phyloP scores from a whole-genome alignment of 2,797 vertebrate species.

The Clamator glandarius region DNA sequence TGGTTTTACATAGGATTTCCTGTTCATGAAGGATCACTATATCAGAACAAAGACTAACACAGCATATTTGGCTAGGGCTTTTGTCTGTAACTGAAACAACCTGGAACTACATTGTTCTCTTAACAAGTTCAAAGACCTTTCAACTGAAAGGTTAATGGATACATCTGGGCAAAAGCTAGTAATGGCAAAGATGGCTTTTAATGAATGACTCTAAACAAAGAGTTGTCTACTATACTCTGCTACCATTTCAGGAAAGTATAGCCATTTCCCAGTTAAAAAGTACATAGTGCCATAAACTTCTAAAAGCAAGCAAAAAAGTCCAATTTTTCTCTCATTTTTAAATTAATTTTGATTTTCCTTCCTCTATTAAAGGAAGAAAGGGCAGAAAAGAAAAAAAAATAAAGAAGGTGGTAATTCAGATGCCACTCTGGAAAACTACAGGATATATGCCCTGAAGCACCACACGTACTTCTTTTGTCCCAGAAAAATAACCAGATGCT shows the following conservation, averaged over 20 bases:
- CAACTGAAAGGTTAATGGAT: background rate
- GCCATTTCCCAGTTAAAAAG: background rate
- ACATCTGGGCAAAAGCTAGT: background rate
- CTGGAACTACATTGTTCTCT: background rate
- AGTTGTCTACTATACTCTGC: background rate
- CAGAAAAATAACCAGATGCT: background rate
- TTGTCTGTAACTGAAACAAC: constrained; percentile 15
- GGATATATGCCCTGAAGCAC: background rate
- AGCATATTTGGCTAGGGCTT: background rate
- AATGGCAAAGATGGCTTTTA: background rate
- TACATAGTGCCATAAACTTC: background rate
- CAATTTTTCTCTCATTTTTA: background rate
- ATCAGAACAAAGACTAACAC: background rate
- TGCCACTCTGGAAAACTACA: background rate
- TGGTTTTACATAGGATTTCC: background rate
- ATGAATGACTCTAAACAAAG: constrained; percentile 3
- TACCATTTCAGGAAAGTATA: background rate
- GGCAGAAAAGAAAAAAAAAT: background rate
- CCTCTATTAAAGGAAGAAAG: background rate
- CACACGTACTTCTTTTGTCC: background rate
- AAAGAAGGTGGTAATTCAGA: background rate
- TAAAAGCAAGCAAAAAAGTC: background rate
- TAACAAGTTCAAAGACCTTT: constrained; percentile 43
- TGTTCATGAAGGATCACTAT: background rate
- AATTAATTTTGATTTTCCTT: background rate